Evolutionary conservation across 2,113 vertebrate genomes (phyloP), one percentile per base, ranked within the genome.

Genomic region (Rostratula benghalensis): DNA sequence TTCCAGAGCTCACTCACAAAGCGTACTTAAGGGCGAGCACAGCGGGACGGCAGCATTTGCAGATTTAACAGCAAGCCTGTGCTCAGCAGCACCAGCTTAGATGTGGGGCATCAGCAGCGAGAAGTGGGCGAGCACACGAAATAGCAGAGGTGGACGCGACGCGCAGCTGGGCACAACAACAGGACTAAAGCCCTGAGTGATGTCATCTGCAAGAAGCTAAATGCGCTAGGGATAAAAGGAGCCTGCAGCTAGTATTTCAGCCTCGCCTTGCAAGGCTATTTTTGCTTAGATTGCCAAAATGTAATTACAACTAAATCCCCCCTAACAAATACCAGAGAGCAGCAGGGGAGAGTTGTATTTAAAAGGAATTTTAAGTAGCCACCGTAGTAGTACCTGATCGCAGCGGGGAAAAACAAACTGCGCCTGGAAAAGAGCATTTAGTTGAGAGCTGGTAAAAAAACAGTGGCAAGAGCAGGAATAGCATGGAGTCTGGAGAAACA

Each of bases 251-350:
- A 95, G 69, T 90, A 93, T 93, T 84, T 90, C 79, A 97, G 93
- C 73, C 88, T 39, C 76, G 83, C 92, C 59, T 86, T 51, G 89
- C 65, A 60, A 65, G 93, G 90, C 91, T 97, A 95, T 89, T 95
- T 92, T 71, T 93, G 97, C 94, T 96, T 95, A 94, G 74, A 95
- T 65, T 86, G 81, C 94, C 87, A 80, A 92, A 97, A 93, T 54
- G 90, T 76, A 95, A 97, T 97, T 97, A 96, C 81, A 78, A 73
- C 83, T 95, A 96, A 96, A 96, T 96, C 93, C 85, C 87, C 89
- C 89, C 69, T 94, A 94, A 97, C 93, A 95, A 97, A 95, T 89
- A 94, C 70, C n/a, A 24, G 68, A 93, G 88, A 96, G 51, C 95
- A 89, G 96, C 91, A 87, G 97, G 97, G 89, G 91, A 93, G 84